phyloP scores from a whole-genome alignment of 2,113 vertebrate genomes.

The Natator depressus region DNA sequence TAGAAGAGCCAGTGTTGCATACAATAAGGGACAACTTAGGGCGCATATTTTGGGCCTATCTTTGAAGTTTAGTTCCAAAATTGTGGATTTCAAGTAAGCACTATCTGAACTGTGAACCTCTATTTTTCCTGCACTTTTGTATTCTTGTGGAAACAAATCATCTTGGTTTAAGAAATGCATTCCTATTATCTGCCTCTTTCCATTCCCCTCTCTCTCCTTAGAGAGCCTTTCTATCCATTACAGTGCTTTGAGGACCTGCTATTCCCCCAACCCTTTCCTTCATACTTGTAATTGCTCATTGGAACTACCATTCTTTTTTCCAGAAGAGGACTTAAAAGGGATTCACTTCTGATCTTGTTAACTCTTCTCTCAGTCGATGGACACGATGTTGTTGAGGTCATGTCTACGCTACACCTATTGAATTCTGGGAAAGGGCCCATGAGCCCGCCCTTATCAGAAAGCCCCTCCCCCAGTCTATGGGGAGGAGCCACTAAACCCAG shows the following conservation, averaged over 20 bases:
- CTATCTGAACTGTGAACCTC: background rate
- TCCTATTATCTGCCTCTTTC: background rate
- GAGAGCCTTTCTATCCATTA: background rate
- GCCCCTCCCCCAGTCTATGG: too few species aligned
- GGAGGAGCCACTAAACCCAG: too few species aligned
- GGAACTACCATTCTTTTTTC: background rate
- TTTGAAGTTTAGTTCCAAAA: background rate
- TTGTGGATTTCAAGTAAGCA: background rate
- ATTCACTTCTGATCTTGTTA: background rate
- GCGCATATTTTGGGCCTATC: background rate
- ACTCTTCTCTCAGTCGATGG: background rate
- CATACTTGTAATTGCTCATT: background rate
- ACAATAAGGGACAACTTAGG: rapidly evolving
- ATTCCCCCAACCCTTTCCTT: background rate
- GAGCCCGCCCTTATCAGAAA: too few species aligned
- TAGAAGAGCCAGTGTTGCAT: background rate
- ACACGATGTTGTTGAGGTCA: background rate
- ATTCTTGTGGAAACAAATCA: background rate
- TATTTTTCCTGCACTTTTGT: background rate
- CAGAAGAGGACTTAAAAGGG: background rate
- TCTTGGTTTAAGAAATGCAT: background rate
- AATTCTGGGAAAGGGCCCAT: too few species aligned
- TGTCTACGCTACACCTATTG: background rate
- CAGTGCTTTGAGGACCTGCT: background rate
- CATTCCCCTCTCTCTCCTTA: background rate